Percentiles rank a stretch among this genome's conserved stretches.
Conservation (phyloP, 1,140 invertebrate genomes). For the Nylanderia fulva region DNA sequence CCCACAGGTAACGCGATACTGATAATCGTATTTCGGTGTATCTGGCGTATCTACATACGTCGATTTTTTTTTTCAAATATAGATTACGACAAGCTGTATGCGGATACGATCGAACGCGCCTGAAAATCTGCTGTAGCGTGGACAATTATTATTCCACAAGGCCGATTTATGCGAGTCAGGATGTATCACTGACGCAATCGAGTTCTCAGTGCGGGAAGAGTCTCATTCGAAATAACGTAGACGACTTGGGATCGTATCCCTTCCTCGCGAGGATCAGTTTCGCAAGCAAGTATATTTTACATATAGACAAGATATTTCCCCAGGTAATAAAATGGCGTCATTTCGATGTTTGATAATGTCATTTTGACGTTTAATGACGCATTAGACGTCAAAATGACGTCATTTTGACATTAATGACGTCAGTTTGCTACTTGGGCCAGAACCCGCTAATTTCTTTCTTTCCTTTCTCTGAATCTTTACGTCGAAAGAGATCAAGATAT, state of each 20-base stretch:
- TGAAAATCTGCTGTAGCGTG: slow-evolving; percentile 76
- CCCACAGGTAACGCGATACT: slow-evolving; percentile 75
- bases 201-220: slow-evolving; percentile 74
- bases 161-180: slow-evolving; percentile 12
- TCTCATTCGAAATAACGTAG: slow-evolving; percentile 65
- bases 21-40: background rate
- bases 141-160: slow-evolving; percentile 5
- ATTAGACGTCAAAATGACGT: too few relatives aligned
- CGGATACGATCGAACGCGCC: slow-evolving; percentile 69
- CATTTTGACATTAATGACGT: too few relatives aligned
- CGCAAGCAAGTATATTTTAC: slow-evolving; percentile 75
- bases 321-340: too few relatives aligned
- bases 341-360: too few relatives aligned
- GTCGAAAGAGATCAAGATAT: background rate
- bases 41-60: background rate
- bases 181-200: background rate
- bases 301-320: too few relatives aligned
- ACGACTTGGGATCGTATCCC: slow-evolving; percentile 75
- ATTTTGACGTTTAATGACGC: too few relatives aligned
- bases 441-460: background rate
- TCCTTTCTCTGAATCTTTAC: background rate
- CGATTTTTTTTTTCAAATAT: background rate
- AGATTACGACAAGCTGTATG: slow-evolving; percentile 79
- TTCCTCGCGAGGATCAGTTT: slow-evolving; percentile 78
- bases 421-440: too few relatives aligned